A percentile compares a stretch with the other conserved stretches of the same genome.
Evolutionary conservation across 2,113 vertebrate genomes (phyloP).

Genomic region (Nibea albiflora): DNA sequence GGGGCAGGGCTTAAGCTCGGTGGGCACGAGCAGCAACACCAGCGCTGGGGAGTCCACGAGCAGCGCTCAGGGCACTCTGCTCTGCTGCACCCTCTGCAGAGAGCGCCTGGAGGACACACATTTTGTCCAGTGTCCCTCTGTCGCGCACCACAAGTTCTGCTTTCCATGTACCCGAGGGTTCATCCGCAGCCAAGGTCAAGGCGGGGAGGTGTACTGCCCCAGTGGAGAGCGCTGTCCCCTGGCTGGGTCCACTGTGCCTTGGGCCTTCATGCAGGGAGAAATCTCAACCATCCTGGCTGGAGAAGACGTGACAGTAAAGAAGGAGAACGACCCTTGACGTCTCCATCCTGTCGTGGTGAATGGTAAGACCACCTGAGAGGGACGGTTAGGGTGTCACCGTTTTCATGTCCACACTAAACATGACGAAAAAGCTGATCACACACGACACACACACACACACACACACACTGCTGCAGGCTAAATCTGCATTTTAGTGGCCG

Average conservation of each 20-base stretch:
- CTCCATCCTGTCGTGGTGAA: conserved; percentile 58
- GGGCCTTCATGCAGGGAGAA: conserved; percentile 96
- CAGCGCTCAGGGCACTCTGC: conserved; percentile 77
- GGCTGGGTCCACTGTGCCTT: conserved; percentile 90
- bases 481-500: not conserved
- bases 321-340: conserved; percentile 85
- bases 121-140: conserved; percentile 92
- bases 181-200: conserved; percentile 89
- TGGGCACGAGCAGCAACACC: conserved; percentile 60
- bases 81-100: conserved; percentile 92
- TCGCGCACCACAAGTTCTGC: conserved; percentile 91
- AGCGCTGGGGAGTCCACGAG: conserved; percentile 67
- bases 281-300: conserved; percentile 92
- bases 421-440: not conserved
- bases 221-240: conserved; percentile 92
- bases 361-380: conserved; percentile 47
- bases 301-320: conserved; percentile 90
- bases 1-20: conserved; percentile 74
- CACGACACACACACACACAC: not conserved
- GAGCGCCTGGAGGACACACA: conserved; percentile 91
- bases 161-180: conserved; percentile 92
- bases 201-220: conserved; percentile 92
- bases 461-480: not conserved
- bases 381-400: not conserved
- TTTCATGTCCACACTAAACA: not conserved